These are phyloP conservation scores for Sebastes iracundus DNA, from an alignment of 2,797 vertebrate genomes.

Conservation along the genomic window DNA sequence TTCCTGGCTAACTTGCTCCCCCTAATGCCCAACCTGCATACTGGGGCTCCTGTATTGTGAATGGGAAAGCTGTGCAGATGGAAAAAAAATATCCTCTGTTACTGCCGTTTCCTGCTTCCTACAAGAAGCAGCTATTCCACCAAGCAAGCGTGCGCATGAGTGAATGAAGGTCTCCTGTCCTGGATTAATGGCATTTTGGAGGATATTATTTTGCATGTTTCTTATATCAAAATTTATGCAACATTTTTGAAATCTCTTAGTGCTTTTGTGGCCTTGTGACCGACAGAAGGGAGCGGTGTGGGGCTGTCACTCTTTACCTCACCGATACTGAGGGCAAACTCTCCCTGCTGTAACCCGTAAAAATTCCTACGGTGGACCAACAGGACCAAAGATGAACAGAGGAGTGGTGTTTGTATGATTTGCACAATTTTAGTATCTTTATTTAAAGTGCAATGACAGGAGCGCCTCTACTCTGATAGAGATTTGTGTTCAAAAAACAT, in stretches of 20 bases:
- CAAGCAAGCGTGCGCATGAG: slow-evolving; percentile 28
- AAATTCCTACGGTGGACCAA: slow-evolving; percentile 30
- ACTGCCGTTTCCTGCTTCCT: slow-evolving; percentile 24
- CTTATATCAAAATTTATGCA: slow-evolving; percentile 61
- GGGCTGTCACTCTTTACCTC: slow-evolving; percentile 48
- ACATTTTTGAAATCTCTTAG: slow-evolving; percentile 54
- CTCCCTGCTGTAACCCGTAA: slow-evolving; percentile 47
- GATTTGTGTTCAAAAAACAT: slow-evolving; percentile 30
- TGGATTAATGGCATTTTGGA: slow-evolving; percentile 33
- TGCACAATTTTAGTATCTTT: slow-evolving; percentile 67
- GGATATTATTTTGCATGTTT: slow-evolving; percentile 53
- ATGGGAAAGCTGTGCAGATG: slow-evolving; percentile 41
- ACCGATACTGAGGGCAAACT: slow-evolving; percentile 26
- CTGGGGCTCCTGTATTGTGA: slow-evolving; percentile 35
- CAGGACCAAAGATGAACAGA: slow-evolving; percentile 70
- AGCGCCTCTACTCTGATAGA: slow-evolving; percentile 44
- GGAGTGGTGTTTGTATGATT: slow-evolving; percentile 74
- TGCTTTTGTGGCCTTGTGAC: slow-evolving; percentile 62
- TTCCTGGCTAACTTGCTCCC: slow-evolving; percentile 27
- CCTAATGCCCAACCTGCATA: slow-evolving; percentile 12
- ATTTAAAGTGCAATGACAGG: slow-evolving; percentile 67
- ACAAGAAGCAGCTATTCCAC: slow-evolving; percentile 33
- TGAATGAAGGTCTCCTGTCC: slow-evolving; percentile 31
- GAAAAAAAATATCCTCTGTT: slow-evolving; percentile 21
- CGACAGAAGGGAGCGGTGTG: slow-evolving; percentile 32